phyloP scores from a whole-genome alignment of 2,797 vertebrate species.

The Oreochromis grahami region DNA sequence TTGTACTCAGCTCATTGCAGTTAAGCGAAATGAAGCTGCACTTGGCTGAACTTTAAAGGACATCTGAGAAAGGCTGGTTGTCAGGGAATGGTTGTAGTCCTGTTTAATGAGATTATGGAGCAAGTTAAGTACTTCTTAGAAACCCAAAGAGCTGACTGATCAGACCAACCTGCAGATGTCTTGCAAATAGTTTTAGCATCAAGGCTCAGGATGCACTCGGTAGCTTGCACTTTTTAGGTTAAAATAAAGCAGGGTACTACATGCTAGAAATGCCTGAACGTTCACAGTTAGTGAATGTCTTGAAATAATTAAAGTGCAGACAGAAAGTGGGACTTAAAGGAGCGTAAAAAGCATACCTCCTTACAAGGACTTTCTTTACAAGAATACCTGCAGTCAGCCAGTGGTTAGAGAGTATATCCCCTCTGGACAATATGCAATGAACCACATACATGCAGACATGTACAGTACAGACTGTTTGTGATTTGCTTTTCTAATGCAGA shows the following conservation, averaged over 20 bases:
- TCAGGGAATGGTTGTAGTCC: conserved; percentile 2
- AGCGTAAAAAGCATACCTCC: background rate
- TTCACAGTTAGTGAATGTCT: conserved; percentile 2
- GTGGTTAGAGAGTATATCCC: conserved; percentile 17
- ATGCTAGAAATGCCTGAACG: background rate
- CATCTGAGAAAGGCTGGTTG: conserved; percentile 28
- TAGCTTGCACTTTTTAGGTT: background rate
- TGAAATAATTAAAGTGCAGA: background rate
- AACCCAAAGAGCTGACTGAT: background rate
- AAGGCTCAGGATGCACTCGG: background rate
- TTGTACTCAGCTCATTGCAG: background rate
- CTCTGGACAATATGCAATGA: background rate
- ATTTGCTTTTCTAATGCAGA: conserved; percentile 10
- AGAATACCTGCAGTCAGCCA: conserved; percentile 15
- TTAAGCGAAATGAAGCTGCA: conserved; percentile 3
- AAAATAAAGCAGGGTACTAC: background rate
- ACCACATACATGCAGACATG: background rate
- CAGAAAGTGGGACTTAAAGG: background rate
- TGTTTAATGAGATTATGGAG: conserved; percentile 35
- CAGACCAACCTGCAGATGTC: background rate
- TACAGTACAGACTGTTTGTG: background rate
- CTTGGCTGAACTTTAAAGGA: conserved; percentile 29
- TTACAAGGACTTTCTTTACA: conserved; percentile 14
- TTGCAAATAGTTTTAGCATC: background rate
- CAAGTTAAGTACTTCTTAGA: conserved; percentile 4